Evolutionary conservation across 2,888 invertebrate genomes (phyloP).

Genomic region (Microctonus aethiopoides): DNA sequence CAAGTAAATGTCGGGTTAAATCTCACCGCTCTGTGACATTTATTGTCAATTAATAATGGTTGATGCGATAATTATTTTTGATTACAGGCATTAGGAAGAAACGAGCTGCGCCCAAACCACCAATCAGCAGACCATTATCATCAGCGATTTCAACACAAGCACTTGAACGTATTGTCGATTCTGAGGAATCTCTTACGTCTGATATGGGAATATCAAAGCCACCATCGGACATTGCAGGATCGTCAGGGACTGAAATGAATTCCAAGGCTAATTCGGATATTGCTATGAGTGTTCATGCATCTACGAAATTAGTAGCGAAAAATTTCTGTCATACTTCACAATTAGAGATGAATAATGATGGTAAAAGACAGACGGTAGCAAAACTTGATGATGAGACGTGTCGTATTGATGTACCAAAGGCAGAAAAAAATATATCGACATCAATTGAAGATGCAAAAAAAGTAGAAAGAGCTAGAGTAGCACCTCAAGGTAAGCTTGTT

Average conservation of each 20-base stretch:
- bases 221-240: slow-evolving; percentile 57
- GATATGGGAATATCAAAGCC: slow-evolving; percentile 62
- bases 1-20: slow-evolving; percentile 42
- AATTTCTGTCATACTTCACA: slow-evolving; percentile 34
- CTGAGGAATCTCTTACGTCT: slow-evolving; percentile 62
- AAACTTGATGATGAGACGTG: background rate
- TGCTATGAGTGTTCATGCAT: slow-evolving; percentile 40
- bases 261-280: slow-evolving; percentile 57
- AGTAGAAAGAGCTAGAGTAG: slow-evolving; percentile 57
- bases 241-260: slow-evolving; percentile 53
- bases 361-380: background rate
- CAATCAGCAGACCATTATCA: slow-evolving; percentile 54
- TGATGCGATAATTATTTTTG: slow-evolving; percentile 12
- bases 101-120: slow-evolving; percentile 71
- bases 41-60: background rate
- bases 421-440: slow-evolving; percentile 1
- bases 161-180: slow-evolving; percentile 62
- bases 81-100: slow-evolving; percentile 71
- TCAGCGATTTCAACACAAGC: slow-evolving; percentile 61
- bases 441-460: slow-evolving; percentile 32
- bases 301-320: slow-evolving; percentile 33
- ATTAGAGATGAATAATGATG: background rate
- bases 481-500: slow-evolving; percentile 64
- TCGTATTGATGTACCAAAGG: slow-evolving; percentile 5
- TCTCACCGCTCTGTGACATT: background rate